phyloP scores from a whole-genome alignment of 2,888 invertebrate species.

The Tinea pellionella region DNA sequence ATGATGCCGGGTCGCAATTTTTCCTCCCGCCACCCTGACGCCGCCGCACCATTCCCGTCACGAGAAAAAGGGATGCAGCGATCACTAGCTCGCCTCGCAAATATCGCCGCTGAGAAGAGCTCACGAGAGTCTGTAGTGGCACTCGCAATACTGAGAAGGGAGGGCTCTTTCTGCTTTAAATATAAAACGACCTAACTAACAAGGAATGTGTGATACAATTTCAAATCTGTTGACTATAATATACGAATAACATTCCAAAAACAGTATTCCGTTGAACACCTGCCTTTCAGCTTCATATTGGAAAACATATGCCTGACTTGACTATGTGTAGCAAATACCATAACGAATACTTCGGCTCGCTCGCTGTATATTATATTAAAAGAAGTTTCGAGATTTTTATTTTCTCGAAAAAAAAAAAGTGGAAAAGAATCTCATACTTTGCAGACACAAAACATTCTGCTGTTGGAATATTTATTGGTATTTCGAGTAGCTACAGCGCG shows the following conservation, averaged over 20 bases:
- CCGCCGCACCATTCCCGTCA: conserved; percentile 32
- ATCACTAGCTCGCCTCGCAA: conserved; percentile 44
- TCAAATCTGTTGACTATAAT: conserved; percentile 22
- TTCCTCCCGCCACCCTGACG: conserved; percentile 58
- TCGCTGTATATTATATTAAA: conserved; percentile 57
- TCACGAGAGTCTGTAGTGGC: conserved; percentile 56
- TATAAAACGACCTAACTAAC: conserved; percentile 36
- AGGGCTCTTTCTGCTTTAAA: conserved; percentile 40
- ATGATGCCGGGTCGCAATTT: conserved; percentile 42
- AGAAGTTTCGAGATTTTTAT: conserved; percentile 49
- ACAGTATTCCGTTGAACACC: conserved; percentile 51
- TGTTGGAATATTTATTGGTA: neutral
- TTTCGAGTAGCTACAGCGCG: neutral
- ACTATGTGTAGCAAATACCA: conserved; percentile 68
- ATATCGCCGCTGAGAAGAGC: conserved; percentile 58
- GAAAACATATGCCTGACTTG: conserved; percentile 65
- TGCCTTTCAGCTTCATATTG: conserved; percentile 66
- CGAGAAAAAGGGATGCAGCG: conserved; percentile 64
- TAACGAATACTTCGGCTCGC: conserved; percentile 68
- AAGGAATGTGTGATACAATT: conserved; percentile 22
- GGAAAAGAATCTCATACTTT: neutral
- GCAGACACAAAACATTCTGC: neutral
- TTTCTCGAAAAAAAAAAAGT: conserved; percentile 41
- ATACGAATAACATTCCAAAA: neutral
- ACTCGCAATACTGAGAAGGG: conserved; percentile 26